Base-by-base conservation (phyloP, 2,888 invertebrate species). In the Drosophila algonquin region DNA sequence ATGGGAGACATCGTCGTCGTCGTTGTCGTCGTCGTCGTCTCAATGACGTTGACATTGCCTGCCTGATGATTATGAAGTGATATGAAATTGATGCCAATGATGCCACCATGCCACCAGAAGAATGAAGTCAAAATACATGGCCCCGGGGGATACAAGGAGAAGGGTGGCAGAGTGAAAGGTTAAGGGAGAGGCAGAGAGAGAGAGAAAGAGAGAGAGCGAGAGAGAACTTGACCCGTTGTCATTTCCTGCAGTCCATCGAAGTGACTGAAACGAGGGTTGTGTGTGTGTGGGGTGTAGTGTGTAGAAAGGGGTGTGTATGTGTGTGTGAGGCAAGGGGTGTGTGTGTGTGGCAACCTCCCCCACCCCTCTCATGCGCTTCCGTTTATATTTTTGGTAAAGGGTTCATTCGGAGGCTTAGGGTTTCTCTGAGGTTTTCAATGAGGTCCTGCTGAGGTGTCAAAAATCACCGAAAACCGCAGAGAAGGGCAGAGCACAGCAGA, bases 81-180 rank as follows among this genome's bases (percentile, higher is more conserved):
- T 89, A 85, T 74, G 85, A 89, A 85, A 87, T 87, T 84, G 89
- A 84, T 87, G 85, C 82, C 89, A 85, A 82, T 79, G 83, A 86
- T 86, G 79, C 73, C 32, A 32, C 32, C 32, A n/a, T 2, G 40
- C 7, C 40, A 14, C 1, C 40, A 40, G 40, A n/a, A 35, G 67
- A 85, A 85, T 81, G 80, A 80, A 89, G 84, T 82, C 74, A 75
- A 72, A 81, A 76, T 81, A 79, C 80, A 76, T 75, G 79, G 74
- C 68, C 63, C 48, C 50, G 12, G 32, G 32, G 30, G 65, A 53
- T 1, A 5, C 7, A 0, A n/a, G 40, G n/a, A 30, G 68, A 18
- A n/a, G 18, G 35, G 10, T 35, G 12, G 4, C 35, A 12, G 35
- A 12, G 32, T 32, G 12, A 14, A 14, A 35, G 35, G 35, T 1